These are phyloP conservation scores for Danio albolineatus DNA, from an alignment of 2,797 vertebrate genomes.

Conservation along the genomic window DNA sequence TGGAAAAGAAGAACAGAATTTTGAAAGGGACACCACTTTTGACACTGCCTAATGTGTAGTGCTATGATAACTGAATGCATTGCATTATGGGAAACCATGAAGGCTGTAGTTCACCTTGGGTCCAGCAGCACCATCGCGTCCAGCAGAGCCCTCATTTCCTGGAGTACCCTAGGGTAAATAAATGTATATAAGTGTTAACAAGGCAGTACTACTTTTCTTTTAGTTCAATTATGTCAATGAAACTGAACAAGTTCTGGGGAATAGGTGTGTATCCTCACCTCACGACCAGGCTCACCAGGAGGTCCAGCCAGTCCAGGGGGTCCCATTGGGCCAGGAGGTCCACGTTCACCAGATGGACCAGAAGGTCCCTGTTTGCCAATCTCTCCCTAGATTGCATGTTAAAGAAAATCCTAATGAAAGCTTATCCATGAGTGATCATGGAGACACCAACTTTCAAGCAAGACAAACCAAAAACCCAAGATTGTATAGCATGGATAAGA, in stretches of 20 bases:
- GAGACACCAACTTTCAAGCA: neutral
- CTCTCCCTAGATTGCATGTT: slow-evolving; percentile 83
- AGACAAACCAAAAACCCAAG: neutral
- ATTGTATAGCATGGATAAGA: neutral
- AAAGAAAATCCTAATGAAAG: slow-evolving; percentile 26
- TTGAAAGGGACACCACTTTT: neutral
- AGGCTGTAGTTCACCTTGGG: slow-evolving; percentile 82
- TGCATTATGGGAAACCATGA: neutral
- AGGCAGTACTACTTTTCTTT: neutral
- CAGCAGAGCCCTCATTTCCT: slow-evolving; percentile 90
- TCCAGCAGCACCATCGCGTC: slow-evolving; percentile 91
- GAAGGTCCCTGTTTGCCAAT: slow-evolving; percentile 88
- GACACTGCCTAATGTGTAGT: neutral
- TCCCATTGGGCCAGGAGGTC: slow-evolving; percentile 93
- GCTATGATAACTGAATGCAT: neutral
- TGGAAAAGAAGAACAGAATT: neutral
- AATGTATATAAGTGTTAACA: slow-evolving; percentile 2
- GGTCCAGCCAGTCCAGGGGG: slow-evolving; percentile 91
- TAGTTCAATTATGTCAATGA: neutral
- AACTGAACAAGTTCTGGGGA: neutral
- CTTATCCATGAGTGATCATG: slow-evolving; percentile 18
- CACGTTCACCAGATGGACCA: slow-evolving; percentile 90
- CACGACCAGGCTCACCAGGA: slow-evolving; percentile 94
- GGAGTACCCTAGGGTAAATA: slow-evolving; percentile 83
- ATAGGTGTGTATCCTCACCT: slow-evolving; percentile 76